These are phyloP conservation scores for Conus canariensis DNA, from an alignment of 2,888 invertebrate genomes.

Conservation along the genomic window DNA sequence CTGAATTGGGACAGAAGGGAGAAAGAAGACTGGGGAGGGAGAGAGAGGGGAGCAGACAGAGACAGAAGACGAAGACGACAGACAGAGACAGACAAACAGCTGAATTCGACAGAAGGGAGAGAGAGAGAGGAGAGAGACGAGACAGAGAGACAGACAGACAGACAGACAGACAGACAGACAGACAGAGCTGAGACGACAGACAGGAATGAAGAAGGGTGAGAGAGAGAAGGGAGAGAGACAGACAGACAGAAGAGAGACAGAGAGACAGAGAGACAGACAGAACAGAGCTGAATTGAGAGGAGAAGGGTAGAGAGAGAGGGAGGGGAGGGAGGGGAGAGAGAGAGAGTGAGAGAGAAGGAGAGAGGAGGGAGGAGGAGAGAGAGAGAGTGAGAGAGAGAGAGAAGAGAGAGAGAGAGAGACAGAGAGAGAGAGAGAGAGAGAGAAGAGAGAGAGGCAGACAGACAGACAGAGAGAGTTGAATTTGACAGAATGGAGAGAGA, in stretches of 20 bases:
- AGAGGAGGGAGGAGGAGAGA: neutral
- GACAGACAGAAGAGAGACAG: too few relatives aligned
- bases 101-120: too few relatives aligned
- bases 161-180: neutral
- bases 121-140: too few relatives aligned
- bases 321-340: neutral
- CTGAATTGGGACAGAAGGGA: too few relatives aligned
- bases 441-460: neutral
- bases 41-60: fast-evolving
- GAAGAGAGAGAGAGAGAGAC: neutral
- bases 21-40: too few relatives aligned
- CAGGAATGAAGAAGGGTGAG: neutral
- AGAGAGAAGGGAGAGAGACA: neutral
- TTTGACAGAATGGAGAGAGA: neutral
- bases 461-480: neutral
- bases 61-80: fast-evolving
- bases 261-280: fast-evolving
- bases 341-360: neutral
- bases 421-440: constrained; percentile 15
- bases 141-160: neutral
- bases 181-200: neutral
- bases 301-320: too few relatives aligned
- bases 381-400: neutral
- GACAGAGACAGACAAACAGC: too few relatives aligned
- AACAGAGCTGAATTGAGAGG: fast-evolving